phyloP scores from a whole-genome alignment of 2,797 vertebrate species.

The Sarcophilus harrisii region DNA sequence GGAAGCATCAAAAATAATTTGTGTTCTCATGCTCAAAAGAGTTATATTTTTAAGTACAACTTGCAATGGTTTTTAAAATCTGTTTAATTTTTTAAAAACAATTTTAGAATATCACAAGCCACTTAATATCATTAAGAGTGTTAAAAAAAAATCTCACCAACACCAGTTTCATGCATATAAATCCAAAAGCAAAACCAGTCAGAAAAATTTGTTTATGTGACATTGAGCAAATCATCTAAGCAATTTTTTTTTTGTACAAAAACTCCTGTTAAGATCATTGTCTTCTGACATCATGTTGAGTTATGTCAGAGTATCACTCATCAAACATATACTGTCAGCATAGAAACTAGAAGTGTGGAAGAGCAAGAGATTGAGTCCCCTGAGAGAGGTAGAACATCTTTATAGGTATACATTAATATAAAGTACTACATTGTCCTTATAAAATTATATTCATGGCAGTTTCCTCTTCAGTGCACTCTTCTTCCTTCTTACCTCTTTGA shows the following conservation, averaged over 20 bases:
- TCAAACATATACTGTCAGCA: neutral
- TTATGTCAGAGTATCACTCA: neutral
- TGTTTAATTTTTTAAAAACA: neutral
- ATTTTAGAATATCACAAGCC: too few relatives aligned
- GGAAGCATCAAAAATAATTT: constrained; percentile 36
- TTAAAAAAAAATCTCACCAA: too few relatives aligned
- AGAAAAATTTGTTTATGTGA: too few relatives aligned
- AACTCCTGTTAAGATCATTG: neutral
- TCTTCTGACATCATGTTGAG: neutral
- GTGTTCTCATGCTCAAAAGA: constrained; percentile 39
- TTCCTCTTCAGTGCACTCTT: too few relatives aligned
- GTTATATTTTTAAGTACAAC: neutral
- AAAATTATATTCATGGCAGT: neutral
- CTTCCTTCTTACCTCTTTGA: neutral
- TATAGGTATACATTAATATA: too few relatives aligned
- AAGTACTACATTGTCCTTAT: too few relatives aligned
- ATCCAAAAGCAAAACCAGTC: too few relatives aligned
- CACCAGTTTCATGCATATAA: too few relatives aligned
- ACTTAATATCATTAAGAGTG: too few relatives aligned
- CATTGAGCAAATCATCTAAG: too few relatives aligned
- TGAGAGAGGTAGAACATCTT: neutral
- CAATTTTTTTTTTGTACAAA: too few relatives aligned
- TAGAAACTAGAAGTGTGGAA: neutral
- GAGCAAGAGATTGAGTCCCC: neutral
- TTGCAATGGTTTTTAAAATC: neutral